Base-by-base conservation (phyloP, 2,888 invertebrate species). In the Agrochola lychnidis region DNA sequence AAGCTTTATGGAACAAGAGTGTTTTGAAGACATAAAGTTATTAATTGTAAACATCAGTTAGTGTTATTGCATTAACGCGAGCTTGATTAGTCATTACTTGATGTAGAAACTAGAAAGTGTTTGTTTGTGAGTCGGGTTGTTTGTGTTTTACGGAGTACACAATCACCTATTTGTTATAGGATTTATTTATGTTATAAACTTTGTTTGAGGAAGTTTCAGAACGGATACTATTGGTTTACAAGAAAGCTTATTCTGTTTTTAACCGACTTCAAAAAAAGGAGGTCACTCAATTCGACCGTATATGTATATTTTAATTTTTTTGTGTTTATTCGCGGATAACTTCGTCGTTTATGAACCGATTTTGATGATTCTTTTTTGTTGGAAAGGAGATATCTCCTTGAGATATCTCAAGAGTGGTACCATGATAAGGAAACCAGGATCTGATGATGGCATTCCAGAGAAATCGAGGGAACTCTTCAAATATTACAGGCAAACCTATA, bases 61-160 rank as follows among this genome's bases (percentile, higher is more conserved):
- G 64, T 79, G 70, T 72, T 84, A 66, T 56, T 67, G 75, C 68
- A 61, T 78, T 69, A 73, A 61, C 68, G 9, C 63, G 40, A 73
- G 83, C 68, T 82, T 72, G 70, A 83, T 82, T 77, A 85, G 51
- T 82, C 72, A 84, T 57, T 70, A 74, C 66, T 77, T 63, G 57
- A 36, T 71, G 30, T 62, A 67, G 82, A 19, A 51, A 51, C 51
- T 51, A 51, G 51, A 85, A 71, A 74, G 71, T 69, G 53, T 51
- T 7, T 56, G 51, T 76, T 16, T 66, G 9, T 53, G 14, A 25
- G 42, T 70, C 30, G 14, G 30, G 36, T 42, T 51, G 14, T 67
- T 67, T 70, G 19, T 67, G 16, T 69, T 82, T 25, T 51, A 51
- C 3, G 1, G 14, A 22, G 25, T 22, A 45, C 2, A 19, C 19